Evolutionary conservation across 2,797 vertebrate genomes (phyloP).

Genomic region (Merluccius polli): DNA sequence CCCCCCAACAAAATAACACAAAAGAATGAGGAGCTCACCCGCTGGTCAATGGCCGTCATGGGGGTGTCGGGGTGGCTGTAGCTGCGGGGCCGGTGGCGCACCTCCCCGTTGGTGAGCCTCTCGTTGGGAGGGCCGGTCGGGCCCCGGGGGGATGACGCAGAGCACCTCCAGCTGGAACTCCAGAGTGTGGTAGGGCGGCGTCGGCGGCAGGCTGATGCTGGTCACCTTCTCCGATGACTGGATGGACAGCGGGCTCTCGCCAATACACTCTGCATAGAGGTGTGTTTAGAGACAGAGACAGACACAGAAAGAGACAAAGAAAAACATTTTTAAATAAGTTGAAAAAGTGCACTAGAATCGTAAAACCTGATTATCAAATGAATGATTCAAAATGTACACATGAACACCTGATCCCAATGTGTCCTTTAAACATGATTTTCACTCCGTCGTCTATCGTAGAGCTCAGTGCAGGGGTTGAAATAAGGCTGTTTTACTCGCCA

Average conservation of each 20-base stretch:
- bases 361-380: background rate
- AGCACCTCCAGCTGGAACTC: slow-evolving; percentile 92
- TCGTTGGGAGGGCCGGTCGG: slow-evolving; percentile 63
- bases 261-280: slow-evolving; percentile 72
- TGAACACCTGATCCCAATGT: too few relatives aligned
- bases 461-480: too few relatives aligned
- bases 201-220: slow-evolving; percentile 85
- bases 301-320: background rate
- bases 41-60: slow-evolving; percentile 86
- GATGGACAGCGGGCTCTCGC: slow-evolving; percentile 76
- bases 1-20: too few relatives aligned
- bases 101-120: slow-evolving; percentile 76
- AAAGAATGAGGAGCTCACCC: slow-evolving; percentile 64
- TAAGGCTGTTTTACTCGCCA: too few relatives aligned
- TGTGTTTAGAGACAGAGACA: background rate
- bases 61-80: slow-evolving; percentile 72
- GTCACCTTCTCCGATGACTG: slow-evolving; percentile 94
- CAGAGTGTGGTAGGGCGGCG: slow-evolving; percentile 87
- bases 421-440: too few relatives aligned
- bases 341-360: background rate
- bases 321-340: background rate
- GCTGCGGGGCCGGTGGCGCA: slow-evolving; percentile 74
- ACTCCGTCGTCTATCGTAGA: background rate
- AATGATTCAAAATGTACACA: background rate
- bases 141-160: slow-evolving; percentile 81